These are phyloP conservation scores for Andrena chrysosceles DNA, from an alignment of 2,888 invertebrate species.

Conservation along the genomic window DNA sequence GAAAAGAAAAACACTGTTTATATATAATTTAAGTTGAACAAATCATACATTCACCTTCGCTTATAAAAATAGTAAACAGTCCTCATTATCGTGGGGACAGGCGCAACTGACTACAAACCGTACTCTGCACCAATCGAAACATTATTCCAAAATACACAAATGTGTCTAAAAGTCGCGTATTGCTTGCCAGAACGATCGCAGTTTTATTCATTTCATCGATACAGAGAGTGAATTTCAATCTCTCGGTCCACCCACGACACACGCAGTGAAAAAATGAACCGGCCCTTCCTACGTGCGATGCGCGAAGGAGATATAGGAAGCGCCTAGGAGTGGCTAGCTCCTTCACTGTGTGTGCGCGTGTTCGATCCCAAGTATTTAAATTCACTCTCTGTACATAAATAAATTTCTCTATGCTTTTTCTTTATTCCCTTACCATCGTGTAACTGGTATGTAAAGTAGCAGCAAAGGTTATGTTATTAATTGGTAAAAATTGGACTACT, in stretches of 20 bases:
- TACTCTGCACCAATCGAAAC: slow-evolving; percentile 66
- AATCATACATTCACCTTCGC: slow-evolving; percentile 81
- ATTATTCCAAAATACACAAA: slow-evolving; percentile 67
- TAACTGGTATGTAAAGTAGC: slow-evolving; percentile 32
- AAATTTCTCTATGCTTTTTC: background rate
- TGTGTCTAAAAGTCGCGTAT: slow-evolving; percentile 44
- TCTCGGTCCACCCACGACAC: too few relatives aligned
- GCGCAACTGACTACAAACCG: slow-evolving; percentile 75
- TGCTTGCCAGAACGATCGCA: slow-evolving; percentile 42
- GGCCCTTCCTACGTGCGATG: too few relatives aligned
- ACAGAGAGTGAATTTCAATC: background rate
- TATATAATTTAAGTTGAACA: slow-evolving; percentile 75
- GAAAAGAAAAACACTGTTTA: slow-evolving; percentile 73
- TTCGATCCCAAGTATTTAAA: too few relatives aligned
- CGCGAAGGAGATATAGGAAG: too few relatives aligned
- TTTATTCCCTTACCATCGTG: slow-evolving; percentile 30
- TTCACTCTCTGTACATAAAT: too few relatives aligned
- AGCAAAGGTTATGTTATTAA: slow-evolving; percentile 40
- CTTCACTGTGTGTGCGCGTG: too few relatives aligned
- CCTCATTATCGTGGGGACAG: slow-evolving; percentile 72
- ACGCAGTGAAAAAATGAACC: too few relatives aligned
- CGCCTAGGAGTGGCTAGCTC: too few relatives aligned
- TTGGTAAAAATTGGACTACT: slow-evolving; percentile 38
- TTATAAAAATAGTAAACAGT: slow-evolving; percentile 84
- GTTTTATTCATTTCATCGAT: slow-evolving; percentile 34